phyloP scores from a whole-genome alignment of 2,113 vertebrate species.

The Mirza zaza region DNA sequence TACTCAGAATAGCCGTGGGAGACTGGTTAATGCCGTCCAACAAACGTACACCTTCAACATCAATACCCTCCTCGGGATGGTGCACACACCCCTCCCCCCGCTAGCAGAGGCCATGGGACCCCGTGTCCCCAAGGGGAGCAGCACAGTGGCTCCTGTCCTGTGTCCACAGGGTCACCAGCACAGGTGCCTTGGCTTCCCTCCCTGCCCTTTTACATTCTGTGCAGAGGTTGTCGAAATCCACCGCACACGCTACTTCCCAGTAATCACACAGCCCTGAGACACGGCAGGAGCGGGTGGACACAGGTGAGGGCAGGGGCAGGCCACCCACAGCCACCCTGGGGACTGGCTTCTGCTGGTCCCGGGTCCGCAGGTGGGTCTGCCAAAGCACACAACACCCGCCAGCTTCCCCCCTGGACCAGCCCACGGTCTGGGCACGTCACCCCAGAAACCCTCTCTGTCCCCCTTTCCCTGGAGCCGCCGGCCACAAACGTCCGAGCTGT shows the following conservation, averaged over 20 bases:
- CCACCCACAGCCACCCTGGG: neutral
- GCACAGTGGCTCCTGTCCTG: neutral
- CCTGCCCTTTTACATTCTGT: fast-evolving
- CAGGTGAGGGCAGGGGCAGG: neutral
- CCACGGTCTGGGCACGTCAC: constrained; percentile 59
- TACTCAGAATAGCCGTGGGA: neutral
- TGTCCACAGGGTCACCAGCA: neutral
- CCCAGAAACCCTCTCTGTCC: constrained; percentile 60
- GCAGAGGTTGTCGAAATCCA: neutral
- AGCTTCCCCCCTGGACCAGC: neutral
- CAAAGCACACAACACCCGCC: neutral
- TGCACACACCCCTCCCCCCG: fast-evolving
- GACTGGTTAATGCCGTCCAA: too few species aligned
- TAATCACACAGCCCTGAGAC: neutral
- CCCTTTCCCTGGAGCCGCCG: constrained; percentile 58
- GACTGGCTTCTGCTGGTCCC: neutral
- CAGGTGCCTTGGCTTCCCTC: fast-evolving
- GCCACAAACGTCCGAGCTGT: constrained; percentile 68
- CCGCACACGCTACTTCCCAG: neutral
- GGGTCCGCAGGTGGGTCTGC: neutral
- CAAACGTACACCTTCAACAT: neutral
- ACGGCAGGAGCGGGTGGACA: neutral
- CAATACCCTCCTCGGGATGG: fast-evolving
- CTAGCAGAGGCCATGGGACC: neutral
- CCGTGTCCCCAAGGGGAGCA: neutral